Conservation (phyloP, 1,140 invertebrate species). For the Orius laevigatus region DNA sequence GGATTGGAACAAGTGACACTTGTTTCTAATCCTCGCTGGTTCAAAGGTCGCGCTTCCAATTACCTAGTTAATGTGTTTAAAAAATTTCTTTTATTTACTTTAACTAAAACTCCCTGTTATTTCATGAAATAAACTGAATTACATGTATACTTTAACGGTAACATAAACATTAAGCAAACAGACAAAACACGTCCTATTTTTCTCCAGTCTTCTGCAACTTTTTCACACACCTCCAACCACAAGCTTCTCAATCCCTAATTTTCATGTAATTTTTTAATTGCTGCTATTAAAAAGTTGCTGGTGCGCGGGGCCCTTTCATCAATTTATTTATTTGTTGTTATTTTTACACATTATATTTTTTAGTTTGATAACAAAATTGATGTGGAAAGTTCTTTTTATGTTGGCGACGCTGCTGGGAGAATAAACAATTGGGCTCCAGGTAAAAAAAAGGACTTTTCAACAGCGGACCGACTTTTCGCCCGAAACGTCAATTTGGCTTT, state of each 20-base stretch:
- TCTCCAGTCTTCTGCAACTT: background rate
- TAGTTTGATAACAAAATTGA: slow-evolving; percentile 60
- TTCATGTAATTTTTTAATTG: background rate
- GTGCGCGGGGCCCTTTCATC: background rate
- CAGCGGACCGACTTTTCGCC: slow-evolving; percentile 78
- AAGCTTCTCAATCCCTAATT: background rate
- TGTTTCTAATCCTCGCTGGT: too few relatives aligned
- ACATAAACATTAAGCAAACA: too few relatives aligned
- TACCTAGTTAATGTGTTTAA: too few relatives aligned
- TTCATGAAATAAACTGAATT: too few relatives aligned
- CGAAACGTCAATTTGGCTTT: slow-evolving; percentile 72
- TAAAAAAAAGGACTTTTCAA: slow-evolving; percentile 86
- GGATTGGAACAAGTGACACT: too few relatives aligned
- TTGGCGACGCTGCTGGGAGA: slow-evolving; percentile 86
- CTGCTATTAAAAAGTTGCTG: background rate
- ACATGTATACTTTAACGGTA: too few relatives aligned
- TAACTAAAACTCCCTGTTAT: too few relatives aligned
- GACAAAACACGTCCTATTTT: too few relatives aligned
- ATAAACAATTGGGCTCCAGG: slow-evolving; percentile 49
- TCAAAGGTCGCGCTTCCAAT: too few relatives aligned
- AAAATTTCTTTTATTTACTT: too few relatives aligned
- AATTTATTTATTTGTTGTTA: background rate
- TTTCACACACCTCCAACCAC: background rate
- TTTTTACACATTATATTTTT: slow-evolving; percentile 24
- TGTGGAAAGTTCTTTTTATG: slow-evolving; percentile 55